Evolutionary conservation across 2,113 vertebrate genomes (phyloP).

Genomic region (Gymnarchus niloticus): DNA sequence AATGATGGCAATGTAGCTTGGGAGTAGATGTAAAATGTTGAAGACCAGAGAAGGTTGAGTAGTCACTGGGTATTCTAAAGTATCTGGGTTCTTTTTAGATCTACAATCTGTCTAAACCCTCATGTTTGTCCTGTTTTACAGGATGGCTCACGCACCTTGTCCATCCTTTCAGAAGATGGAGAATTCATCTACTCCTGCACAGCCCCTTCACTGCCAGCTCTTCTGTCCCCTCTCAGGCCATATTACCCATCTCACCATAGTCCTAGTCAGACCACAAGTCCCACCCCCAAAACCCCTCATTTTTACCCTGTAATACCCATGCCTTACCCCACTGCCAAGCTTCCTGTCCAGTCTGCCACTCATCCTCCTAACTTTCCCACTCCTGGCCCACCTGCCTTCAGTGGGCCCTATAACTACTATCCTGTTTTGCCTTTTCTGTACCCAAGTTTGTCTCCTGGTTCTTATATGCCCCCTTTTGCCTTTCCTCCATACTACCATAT

Average conservation of each 20-base stretch:
- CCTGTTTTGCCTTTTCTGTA: neutral
- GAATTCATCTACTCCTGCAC: slow-evolving; percentile 52
- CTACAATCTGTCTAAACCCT: neutral
- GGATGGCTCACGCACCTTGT: slow-evolving; percentile 38
- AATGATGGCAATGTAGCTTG: too few relatives aligned
- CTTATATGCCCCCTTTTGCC: neutral
- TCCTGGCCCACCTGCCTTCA: neutral
- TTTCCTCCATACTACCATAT: neutral
- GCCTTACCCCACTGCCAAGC: neutral
- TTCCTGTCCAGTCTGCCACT: neutral
- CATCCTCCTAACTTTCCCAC: slow-evolving; percentile 8
- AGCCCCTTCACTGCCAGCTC: neutral
- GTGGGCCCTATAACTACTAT: slow-evolving; percentile 9
- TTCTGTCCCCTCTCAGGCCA: slow-evolving; percentile 18
- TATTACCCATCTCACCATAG: slow-evolving; percentile 1
- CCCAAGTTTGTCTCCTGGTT: neutral
- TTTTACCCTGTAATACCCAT: neutral
- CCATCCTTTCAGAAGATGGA: slow-evolving; percentile 37
- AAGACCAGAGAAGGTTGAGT: too few relatives aligned
- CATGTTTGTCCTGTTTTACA: slow-evolving; percentile 26
- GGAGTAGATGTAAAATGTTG: too few relatives aligned
- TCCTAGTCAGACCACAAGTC: neutral
- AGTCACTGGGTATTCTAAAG: too few relatives aligned
- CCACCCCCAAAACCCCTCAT: neutral
- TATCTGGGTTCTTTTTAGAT: too few relatives aligned